Evolutionary conservation across 2,113 vertebrate species (phyloP), one percentile per base, ranked within the genome.

Genomic region (Pagrus major): DNA sequence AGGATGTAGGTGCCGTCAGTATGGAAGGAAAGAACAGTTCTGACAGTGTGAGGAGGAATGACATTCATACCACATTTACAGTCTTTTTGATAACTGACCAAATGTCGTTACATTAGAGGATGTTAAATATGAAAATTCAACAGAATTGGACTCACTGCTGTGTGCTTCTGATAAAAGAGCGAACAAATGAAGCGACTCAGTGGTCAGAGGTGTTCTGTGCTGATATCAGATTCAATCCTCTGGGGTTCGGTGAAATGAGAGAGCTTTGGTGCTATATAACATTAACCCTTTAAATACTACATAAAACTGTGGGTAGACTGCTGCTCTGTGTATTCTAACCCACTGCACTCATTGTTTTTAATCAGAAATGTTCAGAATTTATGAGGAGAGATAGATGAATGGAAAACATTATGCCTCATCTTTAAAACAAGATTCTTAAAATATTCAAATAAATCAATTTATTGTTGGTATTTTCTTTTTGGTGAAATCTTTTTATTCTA

Each of bases 21-120:
- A 21, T 11, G 14, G 20, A 44, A 9, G 56, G 35, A 47, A 27
- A 21, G 0, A 23, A 2, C 33, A 41, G 23, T 1, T 2, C 10
- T 54, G 52, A 41, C 46, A 33, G 35, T 27, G 64, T 0, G 33
- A 66, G 29, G 27, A 29, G 35, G 5, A 63, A n/a, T 49, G 39
- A 80, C 65, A 39, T 69, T 58, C 54, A 71, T 2, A 14, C 39
- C 63, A 70, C 20, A 71, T 80, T 76, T 47, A n/a, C 41, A 61
- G 71, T 60, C 51, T 25, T 47, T 59, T 12, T 18, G 29, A 21
- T 37, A 0, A 61, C 16, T 47, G 51, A 61, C 46, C 14, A 37
- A 0, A 55, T 18, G 25, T 23, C 35, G 67, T 33, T 35, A 52
- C 2, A 54, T 63, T 23, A n/a, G 31, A 20, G 29, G 42, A 52